Conservation (phyloP, 1,140 invertebrate species). For the Lepidurus arcticus region DNA sequence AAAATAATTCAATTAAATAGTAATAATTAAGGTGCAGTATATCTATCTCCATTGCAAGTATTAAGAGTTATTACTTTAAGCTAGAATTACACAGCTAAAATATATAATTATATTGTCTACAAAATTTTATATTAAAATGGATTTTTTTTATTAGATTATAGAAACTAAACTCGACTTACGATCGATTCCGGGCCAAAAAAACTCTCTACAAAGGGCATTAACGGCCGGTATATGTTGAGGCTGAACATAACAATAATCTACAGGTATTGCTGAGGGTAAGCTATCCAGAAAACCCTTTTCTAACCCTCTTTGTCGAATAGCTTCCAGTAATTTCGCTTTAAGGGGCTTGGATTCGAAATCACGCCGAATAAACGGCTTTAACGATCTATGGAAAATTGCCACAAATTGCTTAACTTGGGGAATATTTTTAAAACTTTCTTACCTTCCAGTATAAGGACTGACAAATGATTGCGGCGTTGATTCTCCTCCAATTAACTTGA, state of each 20-base stretch:
- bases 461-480: slow-evolving; percentile 45
- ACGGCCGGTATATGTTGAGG: slow-evolving; percentile 81
- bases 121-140: too few species aligned
- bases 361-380: slow-evolving; percentile 71
- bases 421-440: slow-evolving; percentile 21
- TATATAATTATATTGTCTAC: too few species aligned
- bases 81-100: too few species aligned
- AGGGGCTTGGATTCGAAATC: slow-evolving; percentile 57
- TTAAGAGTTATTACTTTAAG: neutral
- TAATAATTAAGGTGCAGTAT: neutral
- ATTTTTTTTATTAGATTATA: too few species aligned
- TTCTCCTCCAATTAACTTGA: slow-evolving; percentile 40
- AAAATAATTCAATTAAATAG: slow-evolving; percentile 22
- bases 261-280: slow-evolving; percentile 47
- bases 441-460: slow-evolving; percentile 49
- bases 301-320: slow-evolving; percentile 59
- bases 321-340: slow-evolving; percentile 65
- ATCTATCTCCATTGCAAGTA: neutral
- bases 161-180: slow-evolving; percentile 53
- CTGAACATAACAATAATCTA: slow-evolving; percentile 80
- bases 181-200: slow-evolving; percentile 88
- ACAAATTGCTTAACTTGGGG: slow-evolving; percentile 41
- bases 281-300: slow-evolving; percentile 51
- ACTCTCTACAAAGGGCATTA: slow-evolving; percentile 70
- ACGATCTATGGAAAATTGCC: slow-evolving; percentile 54